Conservation (phyloP, 2,888 invertebrate genomes). For the Torymus tubicola region DNA sequence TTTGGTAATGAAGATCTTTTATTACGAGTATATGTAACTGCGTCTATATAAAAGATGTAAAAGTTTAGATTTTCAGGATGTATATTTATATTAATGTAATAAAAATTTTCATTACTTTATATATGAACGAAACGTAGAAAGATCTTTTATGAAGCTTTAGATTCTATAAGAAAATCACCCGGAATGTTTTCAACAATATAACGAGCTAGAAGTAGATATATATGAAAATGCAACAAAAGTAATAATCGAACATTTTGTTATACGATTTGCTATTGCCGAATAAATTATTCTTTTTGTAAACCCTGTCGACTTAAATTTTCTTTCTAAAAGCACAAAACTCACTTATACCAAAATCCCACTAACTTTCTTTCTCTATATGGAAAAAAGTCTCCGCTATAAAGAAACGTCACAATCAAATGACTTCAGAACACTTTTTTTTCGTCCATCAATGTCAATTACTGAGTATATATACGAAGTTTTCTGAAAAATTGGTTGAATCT, state of each 20-base stretch:
- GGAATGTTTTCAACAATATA: slow-evolving; percentile 9
- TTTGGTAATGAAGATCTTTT: not conserved
- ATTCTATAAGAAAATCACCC: slow-evolving; percentile 11
- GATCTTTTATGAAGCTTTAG: not conserved
- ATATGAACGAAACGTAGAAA: not conserved
- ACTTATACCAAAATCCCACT: not conserved
- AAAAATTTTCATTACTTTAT: too few species aligned
- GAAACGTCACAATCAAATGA: too few species aligned
- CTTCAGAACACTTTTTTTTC: not conserved
- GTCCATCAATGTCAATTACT: not conserved
- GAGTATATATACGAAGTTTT: slow-evolving; percentile 18
- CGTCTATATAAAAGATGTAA: too few species aligned
- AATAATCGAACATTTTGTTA: slow-evolving; percentile 10
- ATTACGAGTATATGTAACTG: not conserved
- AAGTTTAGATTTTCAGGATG: too few species aligned
- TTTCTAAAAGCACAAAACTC: not conserved
- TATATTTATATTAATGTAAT: too few species aligned
- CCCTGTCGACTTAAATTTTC: slow-evolving; percentile 6
- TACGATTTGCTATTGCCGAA: not conserved
- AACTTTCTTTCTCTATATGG: not conserved
- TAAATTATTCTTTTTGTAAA: slow-evolving; percentile 31
- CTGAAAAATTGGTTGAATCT: slow-evolving; percentile 39
- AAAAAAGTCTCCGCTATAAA: not conserved
- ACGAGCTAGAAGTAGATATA: slow-evolving; percentile 5
- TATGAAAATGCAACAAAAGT: not conserved